Conservation (phyloP, 1,140 invertebrate genomes). For the Orchestia grillus region DNA sequence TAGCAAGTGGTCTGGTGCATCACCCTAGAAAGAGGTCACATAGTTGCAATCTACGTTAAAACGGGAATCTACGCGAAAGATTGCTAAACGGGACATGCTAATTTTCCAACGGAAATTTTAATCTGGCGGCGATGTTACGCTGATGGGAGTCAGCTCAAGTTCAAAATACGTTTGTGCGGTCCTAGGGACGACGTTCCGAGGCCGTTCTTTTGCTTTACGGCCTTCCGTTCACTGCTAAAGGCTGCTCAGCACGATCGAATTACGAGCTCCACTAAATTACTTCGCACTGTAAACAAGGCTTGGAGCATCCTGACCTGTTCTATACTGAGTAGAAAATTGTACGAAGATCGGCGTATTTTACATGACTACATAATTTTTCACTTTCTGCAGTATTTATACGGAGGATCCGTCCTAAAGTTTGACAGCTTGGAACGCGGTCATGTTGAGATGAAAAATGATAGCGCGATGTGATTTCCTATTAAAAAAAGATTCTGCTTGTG, state of each 20-base stretch:
- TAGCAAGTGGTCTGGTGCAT: no score
- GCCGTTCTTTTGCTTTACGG: background rate
- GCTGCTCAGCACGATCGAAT: background rate
- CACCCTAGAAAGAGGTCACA: no score
- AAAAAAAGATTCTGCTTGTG: no score
- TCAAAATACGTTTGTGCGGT: background rate
- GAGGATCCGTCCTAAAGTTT: background rate
- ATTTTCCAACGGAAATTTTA: no score
- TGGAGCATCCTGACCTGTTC: background rate
- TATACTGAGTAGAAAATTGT: background rate
- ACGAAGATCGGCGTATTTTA: background rate
- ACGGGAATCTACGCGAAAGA: no score
- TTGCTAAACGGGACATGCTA: no score
- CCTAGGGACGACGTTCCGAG: background rate
- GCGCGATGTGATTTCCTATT: background rate
- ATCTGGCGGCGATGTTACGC: background rate
- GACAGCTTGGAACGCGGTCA: background rate
- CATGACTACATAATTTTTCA: background rate
- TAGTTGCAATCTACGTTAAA: no score
- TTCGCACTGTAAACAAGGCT: background rate
- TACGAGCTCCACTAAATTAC: background rate
- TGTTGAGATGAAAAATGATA: background rate
- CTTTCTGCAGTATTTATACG: background rate
- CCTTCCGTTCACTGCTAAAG: background rate
- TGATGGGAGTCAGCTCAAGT: background rate